Percentiles rank a stretch among this genome's conserved stretches.
These are phyloP conservation scores for Cyclina sinensis DNA, from an alignment of 1,140 invertebrate species.

Conservation along the genomic window DNA sequence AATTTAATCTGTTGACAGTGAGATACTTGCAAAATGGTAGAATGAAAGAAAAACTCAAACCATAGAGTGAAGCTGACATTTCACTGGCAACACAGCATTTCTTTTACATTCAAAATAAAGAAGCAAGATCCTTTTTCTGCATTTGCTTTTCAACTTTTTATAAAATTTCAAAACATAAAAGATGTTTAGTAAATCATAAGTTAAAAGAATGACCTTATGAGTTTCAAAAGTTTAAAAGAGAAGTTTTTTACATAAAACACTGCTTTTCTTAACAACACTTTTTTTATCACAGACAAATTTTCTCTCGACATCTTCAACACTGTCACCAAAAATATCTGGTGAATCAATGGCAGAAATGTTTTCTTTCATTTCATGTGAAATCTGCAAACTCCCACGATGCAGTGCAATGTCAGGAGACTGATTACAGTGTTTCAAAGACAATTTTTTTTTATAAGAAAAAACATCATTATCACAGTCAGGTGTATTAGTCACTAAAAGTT, in stretches of 20 bases:
- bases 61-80: too few relatives aligned
- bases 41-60: too few relatives aligned
- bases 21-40: too few relatives aligned
- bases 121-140: too few relatives aligned
- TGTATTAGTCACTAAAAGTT: constrained; percentile 28
- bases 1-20: too few relatives aligned
- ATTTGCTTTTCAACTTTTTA: too few relatives aligned
- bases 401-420: neutral
- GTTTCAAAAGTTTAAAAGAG: constrained; percentile 15
- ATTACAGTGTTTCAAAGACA: neutral
- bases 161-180: too few relatives aligned
- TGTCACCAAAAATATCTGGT: constrained; percentile 24
- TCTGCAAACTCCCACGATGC: neutral
- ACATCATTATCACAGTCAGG: neutral
- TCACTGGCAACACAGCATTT: too few relatives aligned
- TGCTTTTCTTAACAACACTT: neutral
- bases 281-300: constrained; percentile 26
- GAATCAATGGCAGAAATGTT: neutral
- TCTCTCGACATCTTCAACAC: neutral
- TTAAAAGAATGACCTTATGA: too few relatives aligned
- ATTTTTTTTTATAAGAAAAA: neutral
- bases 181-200: too few relatives aligned
- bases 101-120: too few relatives aligned
- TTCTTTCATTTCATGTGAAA: neutral
- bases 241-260: constrained; percentile 44